phyloP scores from a whole-genome alignment of 1,140 invertebrate species.

The Drosophila eugracilis region DNA sequence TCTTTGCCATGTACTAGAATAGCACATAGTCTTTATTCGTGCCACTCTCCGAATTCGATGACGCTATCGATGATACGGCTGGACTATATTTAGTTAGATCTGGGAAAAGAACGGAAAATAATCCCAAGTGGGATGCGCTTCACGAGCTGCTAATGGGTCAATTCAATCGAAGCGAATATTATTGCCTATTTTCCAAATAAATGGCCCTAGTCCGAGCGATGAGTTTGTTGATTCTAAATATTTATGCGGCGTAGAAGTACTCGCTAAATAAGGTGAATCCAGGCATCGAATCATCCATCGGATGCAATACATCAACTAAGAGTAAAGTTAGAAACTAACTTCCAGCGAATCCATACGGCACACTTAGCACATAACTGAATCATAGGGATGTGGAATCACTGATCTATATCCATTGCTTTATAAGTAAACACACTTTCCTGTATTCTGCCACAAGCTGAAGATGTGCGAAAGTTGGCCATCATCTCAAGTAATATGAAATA shows the following conservation, averaged over 20 bases:
- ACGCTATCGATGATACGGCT: slow-evolving; percentile 64
- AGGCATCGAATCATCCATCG: slow-evolving; percentile 46
- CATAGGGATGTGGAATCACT: neutral
- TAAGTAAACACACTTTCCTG: slow-evolving; percentile 20
- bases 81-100: slow-evolving; percentile 65
- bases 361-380: slow-evolving; percentile 31
- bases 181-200: slow-evolving; percentile 41
- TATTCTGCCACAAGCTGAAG: slow-evolving; percentile 6
- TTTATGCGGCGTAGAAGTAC: slow-evolving; percentile 38
- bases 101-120: slow-evolving; percentile 28
- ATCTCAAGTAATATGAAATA: slow-evolving; percentile 47
- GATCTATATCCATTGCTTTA: slow-evolving; percentile 9
- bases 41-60: slow-evolving; percentile 49
- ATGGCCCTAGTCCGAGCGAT: slow-evolving; percentile 14
- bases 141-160: slow-evolving; percentile 82
- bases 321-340: neutral
- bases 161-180: slow-evolving; percentile 71
- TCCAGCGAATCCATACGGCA: slow-evolving; percentile 13
- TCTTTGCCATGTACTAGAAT: neutral
- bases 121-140: slow-evolving; percentile 60
- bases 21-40: slow-evolving; percentile 23
- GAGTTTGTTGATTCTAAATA: slow-evolving; percentile 29
- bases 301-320: slow-evolving; percentile 55
- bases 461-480: slow-evolving; percentile 56
- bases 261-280: slow-evolving; percentile 22